Evolutionary conservation across 2,797 vertebrate species (phyloP).

Genomic region (Hephaestus fuliginosus): DNA sequence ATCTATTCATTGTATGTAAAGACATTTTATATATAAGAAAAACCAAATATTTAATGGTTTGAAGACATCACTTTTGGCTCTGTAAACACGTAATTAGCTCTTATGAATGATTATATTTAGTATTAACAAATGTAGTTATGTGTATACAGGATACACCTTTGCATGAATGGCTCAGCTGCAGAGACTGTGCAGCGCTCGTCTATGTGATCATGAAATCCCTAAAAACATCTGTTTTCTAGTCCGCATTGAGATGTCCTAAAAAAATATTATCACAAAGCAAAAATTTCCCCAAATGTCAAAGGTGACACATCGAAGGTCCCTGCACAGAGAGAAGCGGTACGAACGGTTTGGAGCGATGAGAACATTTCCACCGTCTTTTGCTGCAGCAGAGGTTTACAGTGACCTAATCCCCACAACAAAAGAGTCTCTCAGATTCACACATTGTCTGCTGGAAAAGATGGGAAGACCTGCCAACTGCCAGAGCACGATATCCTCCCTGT

Average conservation of each 20-base stretch:
- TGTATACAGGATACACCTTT: not conserved
- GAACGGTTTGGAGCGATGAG: conserved; percentile 24
- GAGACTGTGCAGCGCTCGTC: not conserved
- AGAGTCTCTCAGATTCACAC: conserved; percentile 64
- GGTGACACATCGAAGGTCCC: conserved; percentile 3
- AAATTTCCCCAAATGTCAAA: conserved; percentile 20
- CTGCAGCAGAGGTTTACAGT: conserved; percentile 62
- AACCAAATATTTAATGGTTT: not conserved
- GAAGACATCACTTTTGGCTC: not conserved
- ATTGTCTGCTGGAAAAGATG: conserved; percentile 69
- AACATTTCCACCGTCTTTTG: conserved; percentile 57
- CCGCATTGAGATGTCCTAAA: not conserved
- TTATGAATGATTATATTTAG: not conserved
- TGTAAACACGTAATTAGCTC: not conserved
- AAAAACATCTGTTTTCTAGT: conserved; percentile 2
- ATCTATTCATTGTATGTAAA: not conserved
- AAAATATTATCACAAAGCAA: conserved; percentile 22
- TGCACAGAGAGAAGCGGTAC: not conserved
- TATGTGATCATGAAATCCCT: not conserved
- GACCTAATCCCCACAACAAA: conserved; percentile 71
- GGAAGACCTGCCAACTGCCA: conserved; percentile 69
- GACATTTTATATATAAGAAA: not conserved
- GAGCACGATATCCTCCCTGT: conserved; percentile 69
- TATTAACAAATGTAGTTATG: not conserved
- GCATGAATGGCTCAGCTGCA: not conserved